Base-by-base conservation (phyloP, 2,888 invertebrate species). In the Agriopis marginaria region DNA sequence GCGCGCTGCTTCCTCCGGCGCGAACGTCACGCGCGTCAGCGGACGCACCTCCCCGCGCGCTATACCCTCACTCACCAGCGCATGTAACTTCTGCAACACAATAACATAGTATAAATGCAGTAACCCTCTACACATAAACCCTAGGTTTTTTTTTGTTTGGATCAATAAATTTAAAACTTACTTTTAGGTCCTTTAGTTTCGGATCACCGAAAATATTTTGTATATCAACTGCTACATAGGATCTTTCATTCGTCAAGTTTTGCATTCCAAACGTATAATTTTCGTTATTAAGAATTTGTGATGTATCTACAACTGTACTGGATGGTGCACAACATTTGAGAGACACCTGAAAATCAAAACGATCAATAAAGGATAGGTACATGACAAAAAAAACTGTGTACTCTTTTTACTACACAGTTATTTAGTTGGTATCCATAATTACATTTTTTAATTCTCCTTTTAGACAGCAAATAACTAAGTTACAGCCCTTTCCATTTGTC, bases 31-130 rank as follows among this genome's bases (percentile, higher is more conserved):
- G 17, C 86, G 83, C 1, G 88, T 77, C 62, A 90, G 72, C 0
- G 90, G 90, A 0, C 87, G 82, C 49, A 90, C 88, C 74, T 80
- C 85, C 0, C 90, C 90, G 0, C 72, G 71, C 0, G 78, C 66
- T 3, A 90, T 88, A 3, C 90, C 90, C 3, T 87, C 86, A 42
- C 77, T 78, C 39, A 90, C 53, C 67, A 86, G 50, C 1, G 58
- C 14, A 32, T 85, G 86, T 3, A 89, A 32, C 14, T 53, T 67
- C 89, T 87, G 44, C 49, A 67, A 56, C 32, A 61, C n/a, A 63
- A 64, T 11, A 9, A 11, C 7, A 42, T 42, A 42, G 42, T 42
- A 4, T 4, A 42, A 6, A 42, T 4, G 1, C 4, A 32, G 1
- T 32, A 42, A 4, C 6, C 42, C 42, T 42, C 42, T 8, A 42